Evolutionary conservation across 2,888 invertebrate species (phyloP).

Genomic region (Drosophila anomalata): DNA sequence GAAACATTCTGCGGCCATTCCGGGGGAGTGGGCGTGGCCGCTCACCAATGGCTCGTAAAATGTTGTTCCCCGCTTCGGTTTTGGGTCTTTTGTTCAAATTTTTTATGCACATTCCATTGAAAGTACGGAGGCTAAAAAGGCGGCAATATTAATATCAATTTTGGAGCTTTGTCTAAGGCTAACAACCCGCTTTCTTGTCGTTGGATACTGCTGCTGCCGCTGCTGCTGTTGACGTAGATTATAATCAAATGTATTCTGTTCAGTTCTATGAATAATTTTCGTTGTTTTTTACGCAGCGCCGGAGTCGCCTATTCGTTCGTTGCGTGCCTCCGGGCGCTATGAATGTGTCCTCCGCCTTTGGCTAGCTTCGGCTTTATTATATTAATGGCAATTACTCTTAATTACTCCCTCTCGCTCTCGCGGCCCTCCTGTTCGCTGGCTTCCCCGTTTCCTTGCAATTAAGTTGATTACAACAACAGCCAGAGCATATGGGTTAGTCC

Average conservation of each 20-base stretch:
- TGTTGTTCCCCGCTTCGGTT: conserved; percentile 31
- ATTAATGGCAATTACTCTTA: conserved; percentile 78
- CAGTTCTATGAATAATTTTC: conserved; percentile 33
- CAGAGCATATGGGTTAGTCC: conserved; percentile 28
- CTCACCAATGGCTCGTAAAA: conserved; percentile 51
- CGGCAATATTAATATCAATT: conserved; percentile 76
- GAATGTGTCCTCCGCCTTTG: conserved; percentile 46
- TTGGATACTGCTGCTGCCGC: conserved; percentile 14
- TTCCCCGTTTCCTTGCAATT: conserved; percentile 56
- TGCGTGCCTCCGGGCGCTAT: conserved; percentile 71
- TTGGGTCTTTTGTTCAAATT: conserved; percentile 39
- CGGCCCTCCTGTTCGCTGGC: background rate
- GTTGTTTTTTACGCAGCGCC: conserved; percentile 15
- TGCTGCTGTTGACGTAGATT: conserved; percentile 50
- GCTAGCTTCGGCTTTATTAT: conserved; percentile 61
- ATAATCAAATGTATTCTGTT: conserved; percentile 50
- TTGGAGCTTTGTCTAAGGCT: conserved; percentile 69
- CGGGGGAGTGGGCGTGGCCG: conserved; percentile 24
- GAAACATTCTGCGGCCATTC: conserved; percentile 30
- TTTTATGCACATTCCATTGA: conserved; percentile 66
- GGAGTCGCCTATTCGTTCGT: conserved; percentile 54
- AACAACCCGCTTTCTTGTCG: conserved; percentile 38
- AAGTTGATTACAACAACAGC: conserved; percentile 71
- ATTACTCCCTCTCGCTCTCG: conserved; percentile 56
- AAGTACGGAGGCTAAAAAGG: conserved; percentile 45